phyloP scores from a whole-genome alignment of 1,140 invertebrate genomes.

The Bombus pascuorum region DNA sequence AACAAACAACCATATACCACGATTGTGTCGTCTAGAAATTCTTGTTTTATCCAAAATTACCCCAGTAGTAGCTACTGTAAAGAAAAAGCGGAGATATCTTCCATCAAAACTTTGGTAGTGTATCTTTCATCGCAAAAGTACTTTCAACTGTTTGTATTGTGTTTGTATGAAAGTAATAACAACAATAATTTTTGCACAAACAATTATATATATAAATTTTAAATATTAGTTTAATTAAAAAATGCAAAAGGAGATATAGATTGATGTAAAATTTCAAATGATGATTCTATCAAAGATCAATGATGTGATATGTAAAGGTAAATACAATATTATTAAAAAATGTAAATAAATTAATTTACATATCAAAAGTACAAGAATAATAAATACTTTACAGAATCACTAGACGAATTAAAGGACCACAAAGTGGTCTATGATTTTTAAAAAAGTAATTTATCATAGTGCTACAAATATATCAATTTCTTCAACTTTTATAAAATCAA shows the following conservation, averaged over 20 bases:
- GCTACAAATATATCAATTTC: not conserved
- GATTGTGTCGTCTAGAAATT: conserved; percentile 29
- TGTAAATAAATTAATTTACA: not conserved
- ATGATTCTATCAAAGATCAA: not conserved
- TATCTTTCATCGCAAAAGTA: not conserved
- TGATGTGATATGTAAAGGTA: too few relatives aligned
- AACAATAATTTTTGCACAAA: too few relatives aligned
- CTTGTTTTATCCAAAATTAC: conserved; percentile 61
- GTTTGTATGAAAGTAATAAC: too few relatives aligned
- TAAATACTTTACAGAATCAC: not conserved
- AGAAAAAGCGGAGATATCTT: not conserved
- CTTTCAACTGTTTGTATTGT: too few relatives aligned
- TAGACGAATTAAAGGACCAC: not conserved
- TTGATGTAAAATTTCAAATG: not conserved
- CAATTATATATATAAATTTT: not conserved
- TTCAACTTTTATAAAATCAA: not conserved
- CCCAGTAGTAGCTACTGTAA: conserved; percentile 47
- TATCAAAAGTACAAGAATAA: not conserved
- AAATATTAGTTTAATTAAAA: not conserved
- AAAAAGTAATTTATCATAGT: not conserved
- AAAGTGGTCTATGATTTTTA: too few relatives aligned
- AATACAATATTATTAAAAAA: too few relatives aligned
- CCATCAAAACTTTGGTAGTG: not conserved
- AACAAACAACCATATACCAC: conserved; percentile 71
- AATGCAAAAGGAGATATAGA: not conserved